These are phyloP conservation scores for Rhinogobius similis DNA, from an alignment of 2,113 vertebrate genomes.

Conservation along the genomic window DNA sequence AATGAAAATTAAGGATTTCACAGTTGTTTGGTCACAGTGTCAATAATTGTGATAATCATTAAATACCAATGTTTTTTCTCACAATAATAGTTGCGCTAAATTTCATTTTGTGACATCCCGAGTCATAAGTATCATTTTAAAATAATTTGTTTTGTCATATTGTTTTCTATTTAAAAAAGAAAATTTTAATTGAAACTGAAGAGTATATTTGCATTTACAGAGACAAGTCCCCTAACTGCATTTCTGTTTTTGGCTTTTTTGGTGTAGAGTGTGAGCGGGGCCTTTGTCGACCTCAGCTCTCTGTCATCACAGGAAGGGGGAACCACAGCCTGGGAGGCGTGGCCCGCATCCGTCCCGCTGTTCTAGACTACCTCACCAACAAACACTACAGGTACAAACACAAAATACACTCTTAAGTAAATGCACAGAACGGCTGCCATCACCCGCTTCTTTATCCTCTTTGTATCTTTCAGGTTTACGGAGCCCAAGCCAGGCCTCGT, in stretches of 20 bases:
- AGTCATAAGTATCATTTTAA: too few relatives aligned
- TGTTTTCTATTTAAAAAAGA: background rate
- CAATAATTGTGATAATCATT: too few relatives aligned
- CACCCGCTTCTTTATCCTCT: constrained; percentile 40
- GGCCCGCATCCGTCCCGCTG: constrained; percentile 93
- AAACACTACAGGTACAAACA: constrained; percentile 85
- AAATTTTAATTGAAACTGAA: too few relatives aligned
- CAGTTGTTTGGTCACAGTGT: too few relatives aligned
- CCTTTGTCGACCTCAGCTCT: constrained; percentile 87
- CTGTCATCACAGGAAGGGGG: constrained; percentile 96
- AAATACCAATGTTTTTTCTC: too few relatives aligned
- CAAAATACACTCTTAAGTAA: constrained; percentile 7
- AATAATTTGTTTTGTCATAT: background rate
- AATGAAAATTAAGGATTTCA: too few relatives aligned
- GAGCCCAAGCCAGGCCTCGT: constrained; percentile 88
- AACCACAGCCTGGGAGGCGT: constrained; percentile 96
- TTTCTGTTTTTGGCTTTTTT: constrained; percentile 55
- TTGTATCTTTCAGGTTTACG: constrained; percentile 81
- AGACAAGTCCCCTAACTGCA: constrained; percentile 12
- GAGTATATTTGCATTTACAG: background rate
- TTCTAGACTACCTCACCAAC: constrained; percentile 93
- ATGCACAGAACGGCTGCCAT: constrained; percentile 5
- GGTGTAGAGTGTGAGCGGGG: constrained; percentile 84
- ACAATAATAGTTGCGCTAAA: too few relatives aligned
- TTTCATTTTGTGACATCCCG: too few relatives aligned